These are phyloP conservation scores for Sarcophaga bullata DNA, from an alignment of 1,140 invertebrate species.

Conservation along the genomic window DNA sequence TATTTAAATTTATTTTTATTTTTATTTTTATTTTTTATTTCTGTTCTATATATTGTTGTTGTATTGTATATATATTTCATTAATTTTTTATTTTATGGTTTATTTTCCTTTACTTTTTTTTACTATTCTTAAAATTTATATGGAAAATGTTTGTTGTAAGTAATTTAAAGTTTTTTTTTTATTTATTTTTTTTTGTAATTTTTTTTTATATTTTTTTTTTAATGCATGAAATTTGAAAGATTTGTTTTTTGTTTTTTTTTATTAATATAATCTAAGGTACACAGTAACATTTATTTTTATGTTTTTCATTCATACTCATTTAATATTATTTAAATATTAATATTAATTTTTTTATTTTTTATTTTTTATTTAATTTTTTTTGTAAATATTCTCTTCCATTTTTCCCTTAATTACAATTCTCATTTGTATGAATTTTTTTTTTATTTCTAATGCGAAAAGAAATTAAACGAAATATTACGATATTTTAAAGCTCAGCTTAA, in stretches of 20 bases:
- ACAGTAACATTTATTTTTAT: constrained; percentile 40
- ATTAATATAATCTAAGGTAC: constrained; percentile 36
- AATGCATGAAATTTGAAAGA: constrained; percentile 30
- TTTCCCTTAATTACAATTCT: not conserved
- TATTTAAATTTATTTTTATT: not conserved
- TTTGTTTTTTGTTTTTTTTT: constrained; percentile 42
- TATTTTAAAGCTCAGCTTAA: no score
- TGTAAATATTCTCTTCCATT: constrained; percentile 3
- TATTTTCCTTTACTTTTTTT: not conserved
- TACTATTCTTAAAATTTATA: not conserved
- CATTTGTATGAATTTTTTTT: not conserved
- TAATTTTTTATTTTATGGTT: not conserved
- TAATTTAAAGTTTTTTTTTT: not conserved
- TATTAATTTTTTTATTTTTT: constrained; percentile 8
- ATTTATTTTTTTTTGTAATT: no score
- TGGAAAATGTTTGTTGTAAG: constrained; percentile 42
- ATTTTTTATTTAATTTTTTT: not conserved
- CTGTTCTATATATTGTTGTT: constrained; percentile 8
- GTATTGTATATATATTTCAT: not conserved
- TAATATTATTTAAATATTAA: constrained; percentile 1
- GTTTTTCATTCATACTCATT: constrained; percentile 20
- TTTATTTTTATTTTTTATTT: not conserved
- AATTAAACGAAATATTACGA: no score
- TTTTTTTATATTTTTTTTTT: constrained; percentile 34
- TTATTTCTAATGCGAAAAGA: no score